Evolutionary conservation across 2,888 invertebrate species (phyloP).

Genomic region (Xanthorhoe spadicearia): DNA sequence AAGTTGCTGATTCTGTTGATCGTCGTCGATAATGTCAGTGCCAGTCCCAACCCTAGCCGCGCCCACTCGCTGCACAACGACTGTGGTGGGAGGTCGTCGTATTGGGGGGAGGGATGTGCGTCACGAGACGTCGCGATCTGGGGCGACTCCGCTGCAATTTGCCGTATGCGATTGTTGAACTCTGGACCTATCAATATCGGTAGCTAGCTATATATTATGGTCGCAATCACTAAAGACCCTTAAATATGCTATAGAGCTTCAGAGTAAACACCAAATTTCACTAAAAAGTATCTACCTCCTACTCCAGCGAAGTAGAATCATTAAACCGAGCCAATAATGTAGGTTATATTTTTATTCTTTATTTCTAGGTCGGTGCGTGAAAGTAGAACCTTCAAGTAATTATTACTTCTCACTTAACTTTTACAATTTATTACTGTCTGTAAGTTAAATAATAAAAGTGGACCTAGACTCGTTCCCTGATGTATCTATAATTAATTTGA

Average conservation of each 20-base stretch:
- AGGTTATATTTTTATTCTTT: no score
- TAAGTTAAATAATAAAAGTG: neutral
- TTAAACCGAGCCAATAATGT: no score
- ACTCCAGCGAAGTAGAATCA: no score
- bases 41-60: slow-evolving; percentile 42
- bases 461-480: slow-evolving; percentile 4
- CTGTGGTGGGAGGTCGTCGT: slow-evolving; percentile 32
- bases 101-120: slow-evolving; percentile 46
- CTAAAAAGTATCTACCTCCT: neutral
- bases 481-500: neutral
- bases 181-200: slow-evolving; percentile 39
- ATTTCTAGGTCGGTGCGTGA: neutral
- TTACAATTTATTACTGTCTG: neutral
- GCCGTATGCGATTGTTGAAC: slow-evolving; percentile 58
- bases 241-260: neutral
- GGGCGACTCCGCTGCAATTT: slow-evolving; percentile 54
- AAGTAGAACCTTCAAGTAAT: neutral
- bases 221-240: neutral
- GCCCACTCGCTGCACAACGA: slow-evolving; percentile 38
- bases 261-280: neutral
- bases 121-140: slow-evolving; percentile 51
- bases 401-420: no score
- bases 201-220: neutral
- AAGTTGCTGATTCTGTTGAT: neutral
- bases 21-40: slow-evolving; percentile 18